A percentile compares a stretch with the other conserved stretches of the same genome.
Conservation (phyloP, 64 coral and sea anemone species). For the Stichodactyla helianthus region DNA sequence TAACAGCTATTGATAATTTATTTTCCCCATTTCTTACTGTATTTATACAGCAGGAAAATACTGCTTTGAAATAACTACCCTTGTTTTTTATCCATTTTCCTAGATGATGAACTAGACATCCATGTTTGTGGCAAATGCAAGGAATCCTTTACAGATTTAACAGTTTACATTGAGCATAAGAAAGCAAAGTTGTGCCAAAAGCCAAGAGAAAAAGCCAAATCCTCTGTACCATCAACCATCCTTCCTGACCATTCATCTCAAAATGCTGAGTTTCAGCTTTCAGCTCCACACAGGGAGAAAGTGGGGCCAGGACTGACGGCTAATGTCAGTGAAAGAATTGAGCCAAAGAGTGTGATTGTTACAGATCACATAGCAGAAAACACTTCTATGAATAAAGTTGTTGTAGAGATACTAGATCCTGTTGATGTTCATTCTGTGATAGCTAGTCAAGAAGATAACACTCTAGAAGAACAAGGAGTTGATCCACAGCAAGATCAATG, state of each 20-base stretch:
- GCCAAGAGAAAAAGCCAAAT: not conserved
- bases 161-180: conserved; percentile 79
- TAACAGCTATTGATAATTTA: too few relatives aligned
- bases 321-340: not conserved
- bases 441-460: not conserved
- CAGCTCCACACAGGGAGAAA: not conserved
- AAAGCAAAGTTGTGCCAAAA: conserved; percentile 30
- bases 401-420: conserved; percentile 8
- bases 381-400: not conserved
- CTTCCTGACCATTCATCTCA: not conserved
- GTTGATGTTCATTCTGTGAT: conserved; percentile 12
- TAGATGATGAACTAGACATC: conserved; percentile 92
- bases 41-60: too few relatives aligned
- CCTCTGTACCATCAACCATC: not conserved
- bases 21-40: too few relatives aligned
- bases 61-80: too few relatives aligned
- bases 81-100: not conserved
- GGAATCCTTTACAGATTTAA: conserved; percentile 61
- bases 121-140: conserved; percentile 96
- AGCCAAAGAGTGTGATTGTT: not conserved
- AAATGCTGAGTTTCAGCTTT: not conserved
- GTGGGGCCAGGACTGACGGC: not conserved
- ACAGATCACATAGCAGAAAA: not conserved
- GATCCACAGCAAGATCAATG: not conserved
- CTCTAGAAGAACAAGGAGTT: not conserved